Evolutionary conservation across 1,140 invertebrate genomes (phyloP).

Genomic region (Hirudo medicinalis): DNA sequence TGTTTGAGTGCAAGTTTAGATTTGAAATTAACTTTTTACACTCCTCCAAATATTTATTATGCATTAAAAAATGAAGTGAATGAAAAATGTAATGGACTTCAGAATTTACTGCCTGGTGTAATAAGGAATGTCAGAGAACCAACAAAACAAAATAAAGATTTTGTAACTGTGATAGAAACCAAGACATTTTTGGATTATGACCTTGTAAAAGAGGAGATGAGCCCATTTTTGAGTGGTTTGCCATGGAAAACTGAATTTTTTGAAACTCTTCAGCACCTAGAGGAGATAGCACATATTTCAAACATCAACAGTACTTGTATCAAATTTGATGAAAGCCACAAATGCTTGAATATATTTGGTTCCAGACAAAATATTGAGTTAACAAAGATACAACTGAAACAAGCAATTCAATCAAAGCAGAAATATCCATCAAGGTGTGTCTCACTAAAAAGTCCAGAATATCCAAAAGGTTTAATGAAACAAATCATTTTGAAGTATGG

Average conservation of each 20-base stretch:
- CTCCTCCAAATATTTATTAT: no score
- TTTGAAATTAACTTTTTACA: not conserved
- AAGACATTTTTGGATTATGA: no score
- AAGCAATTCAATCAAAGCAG: not conserved
- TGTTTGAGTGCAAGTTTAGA: not conserved
- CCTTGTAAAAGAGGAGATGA: no score
- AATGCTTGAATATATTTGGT: not conserved
- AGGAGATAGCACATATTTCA: no score
- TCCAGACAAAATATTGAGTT: not conserved
- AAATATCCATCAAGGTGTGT: not conserved
- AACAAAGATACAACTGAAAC: not conserved
- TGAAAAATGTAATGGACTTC: no score
- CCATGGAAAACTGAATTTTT: no score
- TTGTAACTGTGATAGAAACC: no score
- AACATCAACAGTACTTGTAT: not conserved
- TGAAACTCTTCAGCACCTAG: not conserved
- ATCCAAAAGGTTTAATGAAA: slow-evolving; percentile 7
- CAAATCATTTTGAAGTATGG: not conserved
- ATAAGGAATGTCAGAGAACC: not conserved
- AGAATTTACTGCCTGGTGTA: not conserved
- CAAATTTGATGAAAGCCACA: not conserved
- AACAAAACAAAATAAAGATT: no score
- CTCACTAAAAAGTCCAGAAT: not conserved
- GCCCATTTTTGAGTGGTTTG: not conserved
- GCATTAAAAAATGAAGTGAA: not conserved